Evolutionary conservation across 2,888 invertebrate species (phyloP), one percentile per base, ranked within the genome.

Genomic region (Microplitis manilae): DNA sequence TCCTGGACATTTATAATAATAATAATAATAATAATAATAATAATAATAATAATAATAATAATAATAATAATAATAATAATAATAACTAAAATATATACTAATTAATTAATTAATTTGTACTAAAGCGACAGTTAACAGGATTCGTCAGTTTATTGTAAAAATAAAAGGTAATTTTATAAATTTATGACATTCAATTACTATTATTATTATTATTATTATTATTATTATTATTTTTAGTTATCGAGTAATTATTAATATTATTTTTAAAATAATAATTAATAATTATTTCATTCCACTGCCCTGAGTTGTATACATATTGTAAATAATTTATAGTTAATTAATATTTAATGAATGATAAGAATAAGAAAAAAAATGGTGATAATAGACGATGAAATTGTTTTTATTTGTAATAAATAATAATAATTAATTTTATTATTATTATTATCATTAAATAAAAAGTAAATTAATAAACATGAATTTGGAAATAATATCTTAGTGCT

Each of bases 251-350:
- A 50, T 13, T 50, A 50, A 13, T 30, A 2, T 30, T 30, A 4
- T 30, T 30, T 30, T 30, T 4, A 30, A 30, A 30, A 30, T 30
- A 30, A 30, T 30, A 30, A 30, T 30, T 30, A 30, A 30, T 30
- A 30, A 13, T 50, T 4, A 50, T 50, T 50, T 9, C 13, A 50
- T 50, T 50, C 13, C 13, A 50, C 50, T 50, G 30, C 30, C 30
- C 50, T 50, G 50, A 50, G 50, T 50, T 50, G 9, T 61, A 72
- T 72, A 62, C 71, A 62, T 70, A 70, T 30, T 72, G 71, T 72
- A 72, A 39, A 72, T 72, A 72, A 72, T 72, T 72, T 72, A 62
- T 39, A 6, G 71, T 72, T 72, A 50, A 50, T 50, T 50, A 50
- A 50, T 13, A 13, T 50, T 50, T 13, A 50, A 50, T 50, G 50